phyloP scores from a whole-genome alignment of 2,888 invertebrate genomes.

The Drosophila parthenogenetica region DNA sequence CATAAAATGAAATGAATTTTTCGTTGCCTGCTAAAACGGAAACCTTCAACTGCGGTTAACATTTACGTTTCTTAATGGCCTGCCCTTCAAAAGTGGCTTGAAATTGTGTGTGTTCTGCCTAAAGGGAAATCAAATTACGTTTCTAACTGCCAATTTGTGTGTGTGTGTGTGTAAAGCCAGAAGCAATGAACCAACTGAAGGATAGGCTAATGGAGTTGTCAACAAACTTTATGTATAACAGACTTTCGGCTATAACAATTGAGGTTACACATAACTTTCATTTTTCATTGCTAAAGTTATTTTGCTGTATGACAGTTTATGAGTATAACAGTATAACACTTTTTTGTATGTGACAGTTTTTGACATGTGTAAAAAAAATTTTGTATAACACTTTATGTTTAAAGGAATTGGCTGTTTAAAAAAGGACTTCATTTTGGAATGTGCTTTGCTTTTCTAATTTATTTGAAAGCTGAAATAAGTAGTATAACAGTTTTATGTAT shows the following conservation, averaged over 20 bases:
- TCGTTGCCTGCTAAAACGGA: slow-evolving; percentile 30
- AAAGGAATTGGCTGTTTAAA: background rate
- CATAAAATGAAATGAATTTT: slow-evolving; percentile 43
- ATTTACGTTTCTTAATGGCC: slow-evolving; percentile 46
- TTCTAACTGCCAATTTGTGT: background rate
- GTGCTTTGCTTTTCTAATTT: no score
- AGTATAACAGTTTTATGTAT: background rate
- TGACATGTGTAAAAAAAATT: background rate
- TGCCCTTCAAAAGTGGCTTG: slow-evolving; percentile 51
- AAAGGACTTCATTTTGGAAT: background rate
- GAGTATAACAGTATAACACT: slow-evolving; percentile 7
- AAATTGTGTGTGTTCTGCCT: slow-evolving; percentile 25
- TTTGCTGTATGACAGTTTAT: background rate
- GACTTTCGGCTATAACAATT: background rate
- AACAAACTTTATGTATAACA: slow-evolving; percentile 8
- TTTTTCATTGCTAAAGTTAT: background rate
- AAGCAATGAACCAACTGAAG: slow-evolving; percentile 46
- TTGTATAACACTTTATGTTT: background rate
- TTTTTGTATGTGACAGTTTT: background rate
- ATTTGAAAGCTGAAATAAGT: no score
- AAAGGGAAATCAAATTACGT: slow-evolving; percentile 30
- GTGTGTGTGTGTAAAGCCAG: slow-evolving; percentile 1
- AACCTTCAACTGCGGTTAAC: slow-evolving; percentile 72
- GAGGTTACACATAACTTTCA: background rate
- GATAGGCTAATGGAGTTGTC: slow-evolving; percentile 31